Conservation (phyloP, 2,797 vertebrate species). For the Rhynchotus rufescens region DNA sequence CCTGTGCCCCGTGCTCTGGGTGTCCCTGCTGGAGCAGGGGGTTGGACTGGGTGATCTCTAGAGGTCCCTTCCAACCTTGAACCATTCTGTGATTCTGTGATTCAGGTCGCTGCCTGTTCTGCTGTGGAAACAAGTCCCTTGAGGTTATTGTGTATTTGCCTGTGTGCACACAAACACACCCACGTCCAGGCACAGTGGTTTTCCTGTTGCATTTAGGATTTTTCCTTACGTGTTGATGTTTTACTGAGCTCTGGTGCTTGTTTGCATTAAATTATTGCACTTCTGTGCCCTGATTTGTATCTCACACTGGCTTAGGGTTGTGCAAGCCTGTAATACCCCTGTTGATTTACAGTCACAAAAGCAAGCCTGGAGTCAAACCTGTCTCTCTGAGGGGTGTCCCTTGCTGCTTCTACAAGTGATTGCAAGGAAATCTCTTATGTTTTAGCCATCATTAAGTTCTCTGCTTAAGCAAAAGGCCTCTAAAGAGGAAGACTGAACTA, state of each 20-base stretch:
- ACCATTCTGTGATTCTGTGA: neutral
- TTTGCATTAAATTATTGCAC: neutral
- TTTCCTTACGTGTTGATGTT: neutral
- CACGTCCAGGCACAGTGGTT: rapidly evolving
- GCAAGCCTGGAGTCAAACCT: neutral
- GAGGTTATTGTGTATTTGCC: rapidly evolving
- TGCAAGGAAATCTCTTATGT: neutral
- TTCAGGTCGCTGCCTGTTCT: neutral
- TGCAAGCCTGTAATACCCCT: neutral
- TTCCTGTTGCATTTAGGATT: neutral
- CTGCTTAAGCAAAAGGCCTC: neutral
- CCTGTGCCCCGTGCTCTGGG: too few relatives aligned
- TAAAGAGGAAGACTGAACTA: neutral
- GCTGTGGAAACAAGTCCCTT: neutral
- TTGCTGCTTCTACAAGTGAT: neutral
- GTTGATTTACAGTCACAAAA: neutral
- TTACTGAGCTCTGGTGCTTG: neutral
- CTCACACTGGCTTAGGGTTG: neutral
- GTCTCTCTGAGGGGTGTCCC: neutral
- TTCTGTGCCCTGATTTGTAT: neutral
- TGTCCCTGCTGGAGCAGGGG: too few relatives aligned
- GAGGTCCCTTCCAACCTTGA: too few relatives aligned
- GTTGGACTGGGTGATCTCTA: too few relatives aligned
- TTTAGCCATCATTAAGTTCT: neutral
- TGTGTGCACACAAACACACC: neutral